A percentile compares a stretch with the other conserved stretches of the same genome.
Conservation (phyloP, 2,797 vertebrate species). For the Propithecus deckenii region DNA sequence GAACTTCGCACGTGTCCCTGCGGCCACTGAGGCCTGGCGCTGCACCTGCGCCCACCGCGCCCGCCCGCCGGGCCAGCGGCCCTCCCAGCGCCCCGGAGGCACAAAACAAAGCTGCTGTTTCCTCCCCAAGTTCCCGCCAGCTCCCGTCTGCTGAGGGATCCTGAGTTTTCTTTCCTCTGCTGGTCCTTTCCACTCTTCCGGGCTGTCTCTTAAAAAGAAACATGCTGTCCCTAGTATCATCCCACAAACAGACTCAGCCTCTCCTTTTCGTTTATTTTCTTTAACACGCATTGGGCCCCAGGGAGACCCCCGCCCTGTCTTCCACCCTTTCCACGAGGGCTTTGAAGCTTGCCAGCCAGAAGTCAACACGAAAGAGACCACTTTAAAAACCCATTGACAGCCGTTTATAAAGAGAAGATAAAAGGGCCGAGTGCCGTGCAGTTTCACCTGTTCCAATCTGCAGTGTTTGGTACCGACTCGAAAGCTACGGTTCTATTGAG, state of each 20-base stretch:
- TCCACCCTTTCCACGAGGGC: not conserved
- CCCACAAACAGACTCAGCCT: not conserved
- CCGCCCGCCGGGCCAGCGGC: rapidly evolving
- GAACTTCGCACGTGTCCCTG: no score
- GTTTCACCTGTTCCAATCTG: constrained; percentile 50
- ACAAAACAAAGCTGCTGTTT: not conserved
- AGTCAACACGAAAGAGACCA: not conserved
- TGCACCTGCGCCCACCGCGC: rapidly evolving
- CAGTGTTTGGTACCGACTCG: constrained; percentile 34
- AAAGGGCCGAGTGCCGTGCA: rapidly evolving
- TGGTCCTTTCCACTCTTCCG: not conserved
- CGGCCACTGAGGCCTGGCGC: not conserved
- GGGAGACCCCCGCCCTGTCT: not conserved
- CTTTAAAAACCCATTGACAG: not conserved
- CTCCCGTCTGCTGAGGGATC: not conserved
- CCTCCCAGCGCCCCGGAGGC: rapidly evolving
- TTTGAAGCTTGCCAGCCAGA: not conserved
- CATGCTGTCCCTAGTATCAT: not conserved
- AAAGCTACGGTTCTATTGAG: constrained; percentile 56
- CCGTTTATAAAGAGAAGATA: not conserved
- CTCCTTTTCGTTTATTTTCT: not conserved
- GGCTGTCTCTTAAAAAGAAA: not conserved
- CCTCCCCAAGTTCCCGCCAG: not conserved
- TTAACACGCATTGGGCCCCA: not conserved
- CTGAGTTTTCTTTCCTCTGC: not conserved